Conservation (phyloP, 2,888 invertebrate species). For the Galerucella calmariensis region DNA sequence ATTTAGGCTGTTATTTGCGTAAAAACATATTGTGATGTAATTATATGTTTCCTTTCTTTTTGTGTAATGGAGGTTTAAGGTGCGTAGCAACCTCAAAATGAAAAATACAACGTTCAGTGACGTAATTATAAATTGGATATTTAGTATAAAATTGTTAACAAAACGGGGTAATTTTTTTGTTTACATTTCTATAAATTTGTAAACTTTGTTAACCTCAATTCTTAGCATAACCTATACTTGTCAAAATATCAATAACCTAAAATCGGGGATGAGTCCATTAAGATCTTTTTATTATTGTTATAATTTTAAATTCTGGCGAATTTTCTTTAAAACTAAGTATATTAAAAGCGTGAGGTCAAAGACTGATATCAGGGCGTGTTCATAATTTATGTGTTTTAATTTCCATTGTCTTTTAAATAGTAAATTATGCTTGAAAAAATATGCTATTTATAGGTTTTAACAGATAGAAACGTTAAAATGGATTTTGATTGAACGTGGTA, state of each 20-base stretch:
- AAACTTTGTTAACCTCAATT: conserved; percentile 64
- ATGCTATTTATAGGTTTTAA: conserved; percentile 25
- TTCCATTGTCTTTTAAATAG: conserved; percentile 26
- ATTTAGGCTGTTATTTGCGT: conserved; percentile 24
- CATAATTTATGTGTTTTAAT: conserved; percentile 6
- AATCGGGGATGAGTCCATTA: conserved; percentile 38
- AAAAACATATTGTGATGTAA: conserved; percentile 57
- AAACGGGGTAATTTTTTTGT: conserved; percentile 53
- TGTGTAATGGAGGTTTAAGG: conserved; percentile 57
- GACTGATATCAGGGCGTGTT: conserved; percentile 31
- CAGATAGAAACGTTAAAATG: not conserved
- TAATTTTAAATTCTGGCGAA: not conserved
- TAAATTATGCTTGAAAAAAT: conserved; percentile 3
- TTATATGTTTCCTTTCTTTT: conserved; percentile 57
- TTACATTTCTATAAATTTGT: conserved; percentile 62
- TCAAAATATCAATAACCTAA: conserved; percentile 62
- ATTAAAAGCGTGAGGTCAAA: conserved; percentile 27
- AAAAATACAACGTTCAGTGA: conserved; percentile 29
- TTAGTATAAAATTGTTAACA: conserved; percentile 19
- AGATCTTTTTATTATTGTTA: conserved; percentile 15
- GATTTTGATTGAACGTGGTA: conserved; percentile 3
- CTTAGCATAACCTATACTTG: conserved; percentile 65
- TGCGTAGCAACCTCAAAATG: conserved; percentile 51
- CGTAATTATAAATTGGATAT: conserved; percentile 27
- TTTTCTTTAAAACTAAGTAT: not conserved